Base-by-base conservation (phyloP, 2,888 invertebrate genomes). In the Diarsia mendica region DNA sequence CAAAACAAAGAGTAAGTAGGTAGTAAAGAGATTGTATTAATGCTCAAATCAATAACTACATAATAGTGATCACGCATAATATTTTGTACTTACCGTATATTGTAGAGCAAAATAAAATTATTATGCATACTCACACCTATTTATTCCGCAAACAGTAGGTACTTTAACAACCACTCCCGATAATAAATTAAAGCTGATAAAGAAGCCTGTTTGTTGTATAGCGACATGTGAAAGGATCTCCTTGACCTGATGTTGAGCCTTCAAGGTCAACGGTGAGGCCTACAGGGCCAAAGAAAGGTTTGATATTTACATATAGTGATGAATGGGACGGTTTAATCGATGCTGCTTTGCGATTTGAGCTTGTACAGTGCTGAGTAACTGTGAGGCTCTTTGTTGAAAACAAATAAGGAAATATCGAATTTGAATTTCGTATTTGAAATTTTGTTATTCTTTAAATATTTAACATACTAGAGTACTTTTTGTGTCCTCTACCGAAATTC, bases 261-360 rank as follows among this genome's bases (percentile, higher is more conserved):
- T 49, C 78, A 84, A 87, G 87, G 88, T 79, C 75, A 77, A 73
- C 69, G 39, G 72, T 55, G 77, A 72, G 72, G 72, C 68, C 64
- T 82, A 68, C 65, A 68, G 75, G 65, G 68, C 72, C 39, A 55
- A 81, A 73, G 65, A 73, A 81, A 81, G 85, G 75, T 69, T 72
- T 71, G 70, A 84, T 81, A 86, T 84, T 84, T 84, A 80, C 87
- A 77, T 86, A 79, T 67, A 79, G 69, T 80, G 81, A 86, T 86
- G 79, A 87, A 86, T 87, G 75, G 67, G 67, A 39, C 13, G 39
- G 10, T 60, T 73, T 86, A 83, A 76, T 86, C 80, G 84, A 86
- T 75, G 79, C 61, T 60, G 28, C 49, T 70, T 67, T 60, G 48
- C 49, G 23, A 33, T 70, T 67, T 64, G 44, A 46, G 58, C 53